Base-by-base conservation (phyloP, 1,140 invertebrate species). In the Euschistus heros region DNA sequence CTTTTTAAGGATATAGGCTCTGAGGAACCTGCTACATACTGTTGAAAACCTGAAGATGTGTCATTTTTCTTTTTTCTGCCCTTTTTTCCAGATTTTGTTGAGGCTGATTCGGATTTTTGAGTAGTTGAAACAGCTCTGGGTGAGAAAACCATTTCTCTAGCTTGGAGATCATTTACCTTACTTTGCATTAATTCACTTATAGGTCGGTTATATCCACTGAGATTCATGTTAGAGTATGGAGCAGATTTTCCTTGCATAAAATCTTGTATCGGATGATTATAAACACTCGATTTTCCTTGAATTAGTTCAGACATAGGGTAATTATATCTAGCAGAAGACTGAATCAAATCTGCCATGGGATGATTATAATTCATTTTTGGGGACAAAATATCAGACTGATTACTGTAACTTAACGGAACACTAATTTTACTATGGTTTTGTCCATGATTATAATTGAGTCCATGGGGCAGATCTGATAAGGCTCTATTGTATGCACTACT, bases 1-100 rank as follows among this genome's bases (percentile, higher is more conserved):
- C 82, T 82, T 66, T 82, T 83, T 17, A 80, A 69, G 8, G 80
- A 78, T 27, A 81, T 78, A 13, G 79, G 76, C 71, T 84, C 83
- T 2, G 77, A 71, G 2, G 79, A 75, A 0, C 77, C 70, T 0
- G 78, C 79, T 1, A 78, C 75, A 65, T 80, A 81, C 17, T 80
- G 76, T 70, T 81, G 80, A 69, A 81, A 81, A 65, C 78, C 78
- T 30, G 69, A 37, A 4, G 69, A 59, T 52, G 69, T 60, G 44
- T 69, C 66, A 17, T 68, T 69, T 20, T 69, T 69, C 54, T 57
- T 57, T 67, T 27, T 76, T 44, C 72, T 72, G 62, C 70, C 74
- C 55, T 73, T 73, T 67, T 73, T 72, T 18, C 47, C 7, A 24
- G 54, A 17, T 60, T 67, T 68, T 30, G 52, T 61, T 18, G 33